Percentiles rank a stretch among this genome's conserved stretches.
Conservation (phyloP, 2,797 vertebrate genomes). For the Fistularia tabacaria region DNA sequence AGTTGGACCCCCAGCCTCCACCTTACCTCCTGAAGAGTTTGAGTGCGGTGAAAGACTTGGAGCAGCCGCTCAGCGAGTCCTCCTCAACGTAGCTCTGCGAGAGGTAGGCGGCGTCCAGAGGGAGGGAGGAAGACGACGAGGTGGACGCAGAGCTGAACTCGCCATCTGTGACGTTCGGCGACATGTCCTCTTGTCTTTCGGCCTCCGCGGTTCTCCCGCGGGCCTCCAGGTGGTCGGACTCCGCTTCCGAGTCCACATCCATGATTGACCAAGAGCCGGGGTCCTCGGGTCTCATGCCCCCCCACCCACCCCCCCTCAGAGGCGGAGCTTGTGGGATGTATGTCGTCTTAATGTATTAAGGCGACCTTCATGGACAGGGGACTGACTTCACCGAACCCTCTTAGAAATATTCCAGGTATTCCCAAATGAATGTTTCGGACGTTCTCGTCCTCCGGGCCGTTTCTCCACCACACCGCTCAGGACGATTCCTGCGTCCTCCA, state of each 20-base stretch:
- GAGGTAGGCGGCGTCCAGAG: rapidly evolving
- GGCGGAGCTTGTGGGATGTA: no score
- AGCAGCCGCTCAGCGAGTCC: conserved; percentile 42
- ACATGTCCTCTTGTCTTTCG: background rate
- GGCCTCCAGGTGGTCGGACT: background rate
- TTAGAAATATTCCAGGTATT: conserved; percentile 7
- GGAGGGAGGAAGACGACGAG: conserved; percentile 26
- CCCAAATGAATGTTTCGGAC: background rate
- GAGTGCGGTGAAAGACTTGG: conserved; percentile 52
- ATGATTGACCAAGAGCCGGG: conserved; percentile 4
- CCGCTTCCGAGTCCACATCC: conserved; percentile 12
- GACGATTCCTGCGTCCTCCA: no score
- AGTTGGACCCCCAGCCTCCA: conserved; percentile 16
- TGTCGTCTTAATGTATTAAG: background rate
- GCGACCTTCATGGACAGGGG: no score
- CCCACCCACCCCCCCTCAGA: no score
- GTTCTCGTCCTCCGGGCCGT: no score
- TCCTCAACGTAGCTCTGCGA: conserved; percentile 12
- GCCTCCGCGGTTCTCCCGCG: background rate
- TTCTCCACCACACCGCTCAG: no score
- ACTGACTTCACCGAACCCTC: background rate
- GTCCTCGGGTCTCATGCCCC: conserved; percentile 1
- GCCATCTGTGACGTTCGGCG: background rate
- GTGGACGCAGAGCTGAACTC: conserved; percentile 42
- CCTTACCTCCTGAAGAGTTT: conserved; percentile 58